Evolutionary conservation across 2,113 vertebrate species (phyloP), one percentile per base, ranked within the genome.

Genomic region (Ursus arctos): DNA sequence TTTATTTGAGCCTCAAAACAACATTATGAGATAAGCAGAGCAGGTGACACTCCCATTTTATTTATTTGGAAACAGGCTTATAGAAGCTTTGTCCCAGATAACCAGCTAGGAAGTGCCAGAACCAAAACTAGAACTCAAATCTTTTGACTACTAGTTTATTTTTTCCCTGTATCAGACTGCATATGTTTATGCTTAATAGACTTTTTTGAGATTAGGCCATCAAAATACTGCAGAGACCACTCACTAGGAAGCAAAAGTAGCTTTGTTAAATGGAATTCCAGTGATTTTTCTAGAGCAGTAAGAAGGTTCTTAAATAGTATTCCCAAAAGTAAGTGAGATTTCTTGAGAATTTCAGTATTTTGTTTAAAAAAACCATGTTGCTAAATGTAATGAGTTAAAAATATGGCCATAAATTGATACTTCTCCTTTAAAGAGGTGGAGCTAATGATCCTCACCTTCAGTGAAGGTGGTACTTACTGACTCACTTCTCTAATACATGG

Each of bases 191-290:
- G 33, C 63, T 93, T 76, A 69, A 11, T 65, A 59, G 71, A 76
- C 61, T 76, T 71, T 87, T 74, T 83, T 16, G 16, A 76, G 69
- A 80, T 92, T 43, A 77, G 40, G 6, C 53, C 33, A 16, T 80
- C 55, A 49, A 74, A 91, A 51, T 63, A 76, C n/a, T 82, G 21
- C 26, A 69, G 76, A 69, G 40, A 67, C 65, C 36, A 36, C 84
- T 91, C 40, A 33, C 67, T 67, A 8, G 81, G 36, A 47, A 88
- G 28, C 59, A 91, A 31, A 93, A 49, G 33, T 72, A 92, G 67
- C 55, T 86, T 94, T 94, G 47, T 92, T 87, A 49, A 69, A 4
- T 90, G 21, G 53, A 88, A 92, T 92, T 65, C 36, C 21, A 47
- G 53, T 93, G n/a, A 31, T 26, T 90, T 94, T 86, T 80, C 79